Conservation (phyloP, 2,888 invertebrate species). For the Sicus ferrugineus region DNA sequence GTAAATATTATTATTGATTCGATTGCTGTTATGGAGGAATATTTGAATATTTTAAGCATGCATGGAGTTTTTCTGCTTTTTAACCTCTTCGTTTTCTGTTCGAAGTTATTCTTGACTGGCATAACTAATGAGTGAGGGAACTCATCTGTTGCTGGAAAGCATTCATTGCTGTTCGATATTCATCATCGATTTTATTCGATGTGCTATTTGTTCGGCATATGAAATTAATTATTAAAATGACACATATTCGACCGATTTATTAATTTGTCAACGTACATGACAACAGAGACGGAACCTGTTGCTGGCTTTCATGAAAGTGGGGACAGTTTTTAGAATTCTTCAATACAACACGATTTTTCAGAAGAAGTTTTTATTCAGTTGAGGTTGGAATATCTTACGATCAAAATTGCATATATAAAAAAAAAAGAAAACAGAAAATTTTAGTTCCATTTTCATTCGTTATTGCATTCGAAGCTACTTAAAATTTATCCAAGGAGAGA, state of each 20-base stretch:
- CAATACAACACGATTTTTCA: background rate
- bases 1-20: constrained; percentile 2
- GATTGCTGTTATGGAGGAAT: background rate
- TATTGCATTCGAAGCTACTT: background rate
- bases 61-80: too few relatives aligned
- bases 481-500: background rate
- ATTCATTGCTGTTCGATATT: background rate
- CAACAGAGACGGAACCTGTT: background rate
- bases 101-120: constrained; percentile 24
- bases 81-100: too few relatives aligned
- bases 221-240: constrained; percentile 21
- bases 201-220: background rate
- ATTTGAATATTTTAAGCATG: constrained; percentile 18
- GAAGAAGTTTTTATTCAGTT: background rate
- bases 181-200: background rate
- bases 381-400: background rate
- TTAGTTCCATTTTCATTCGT: background rate
- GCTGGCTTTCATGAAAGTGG: background rate
- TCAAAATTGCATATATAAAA: background rate
- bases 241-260: constrained; percentile 19
- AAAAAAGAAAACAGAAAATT: background rate
- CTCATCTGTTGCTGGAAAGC: background rate
- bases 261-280: background rate
- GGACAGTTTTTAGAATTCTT: background rate
- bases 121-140: constrained; percentile 21